Evolutionary conservation across 2,797 vertebrate genomes (phyloP).

Genomic region (Coluber constrictor): DNA sequence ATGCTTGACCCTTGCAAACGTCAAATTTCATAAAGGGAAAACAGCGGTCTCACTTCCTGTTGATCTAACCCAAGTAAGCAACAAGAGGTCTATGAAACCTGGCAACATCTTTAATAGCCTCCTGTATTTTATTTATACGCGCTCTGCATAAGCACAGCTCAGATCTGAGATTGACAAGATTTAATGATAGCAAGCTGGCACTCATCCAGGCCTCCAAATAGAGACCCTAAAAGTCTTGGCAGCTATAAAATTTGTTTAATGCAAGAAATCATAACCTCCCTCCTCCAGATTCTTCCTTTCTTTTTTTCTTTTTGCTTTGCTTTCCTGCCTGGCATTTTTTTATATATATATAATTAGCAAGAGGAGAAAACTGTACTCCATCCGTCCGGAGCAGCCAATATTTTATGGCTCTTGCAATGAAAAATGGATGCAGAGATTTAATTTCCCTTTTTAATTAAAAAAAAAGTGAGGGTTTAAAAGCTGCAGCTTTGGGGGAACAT

Average conservation of each 20-base stretch:
- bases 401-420: slow-evolving; percentile 32
- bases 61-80: not conserved
- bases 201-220: slow-evolving; percentile 64
- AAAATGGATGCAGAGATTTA: slow-evolving; percentile 23
- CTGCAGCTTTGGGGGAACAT: rapidly evolving
- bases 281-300: not conserved
- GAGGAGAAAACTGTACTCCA: slow-evolving; percentile 42
- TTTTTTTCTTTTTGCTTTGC: no score
- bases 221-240: slow-evolving; percentile 64
- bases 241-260: slow-evolving; percentile 67
- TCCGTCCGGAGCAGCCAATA: slow-evolving; percentile 30
- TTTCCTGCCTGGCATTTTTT: slow-evolving; percentile 52
- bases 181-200: slow-evolving; percentile 67
- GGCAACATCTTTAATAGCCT: slow-evolving; percentile 53
- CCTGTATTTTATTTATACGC: slow-evolving; percentile 65
- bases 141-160: slow-evolving; percentile 68
- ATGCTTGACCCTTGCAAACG: rapidly evolving
- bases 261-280: slow-evolving; percentile 58
- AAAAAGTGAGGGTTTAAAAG: not conserved
- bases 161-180: slow-evolving; percentile 65
- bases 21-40: not conserved
- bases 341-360: slow-evolving; percentile 44
- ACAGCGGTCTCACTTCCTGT: not conserved
- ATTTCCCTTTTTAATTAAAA: rapidly evolving
- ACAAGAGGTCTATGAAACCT: not conserved